Evolutionary conservation across 2,113 vertebrate genomes (phyloP), one percentile per base, ranked within the genome.

Genomic region (Aix galericulata): DNA sequence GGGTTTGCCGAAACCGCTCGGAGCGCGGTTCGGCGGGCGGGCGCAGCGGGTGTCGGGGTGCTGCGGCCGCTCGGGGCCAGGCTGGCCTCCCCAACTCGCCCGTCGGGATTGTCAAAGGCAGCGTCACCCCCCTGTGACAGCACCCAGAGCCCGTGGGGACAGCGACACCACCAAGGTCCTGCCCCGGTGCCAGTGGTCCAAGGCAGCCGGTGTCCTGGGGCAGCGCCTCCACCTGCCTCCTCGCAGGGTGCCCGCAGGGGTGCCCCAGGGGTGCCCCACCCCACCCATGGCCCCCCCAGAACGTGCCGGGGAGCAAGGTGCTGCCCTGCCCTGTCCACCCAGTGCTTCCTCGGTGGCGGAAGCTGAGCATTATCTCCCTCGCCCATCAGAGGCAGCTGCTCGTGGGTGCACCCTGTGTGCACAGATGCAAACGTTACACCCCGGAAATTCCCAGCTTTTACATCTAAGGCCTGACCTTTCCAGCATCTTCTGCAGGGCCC

Each of bases 371-470:
- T 96, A 95, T 89, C 95, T 89, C 81, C 96, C 91, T 75, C 87
- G 3, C 91, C 84, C 96, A 86, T 82, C 74, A 4, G 64, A 89
- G 87, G 95, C 96, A 95, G 91, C 93, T 96, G 93, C 92, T 95
- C 71, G 15, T 27, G 95, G 92, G 71, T 66, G 48, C 9, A 5
- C 88, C 91, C 82, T 29, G 56, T 63, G 82, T 56, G 74, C 78
- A 64, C 62, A 72, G 88, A 93, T 91, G 88, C 79, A 94, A 93
- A 91, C 44, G 34, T 50, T 82, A 80, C 92, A 91, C 78, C 85
- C 95, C 79, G 85, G 95, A 96, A 95, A 96, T 95, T 96, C 96
- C 63, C 82, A 0, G 48, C 31, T 31, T 76, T 87, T 64, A 80
- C 90, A 69, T 66, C 90, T 86, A n/a, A 81, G 55, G 16, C 55